Evolutionary conservation across 2,797 vertebrate species (phyloP).

Genomic region (Schizothorax lantsangensis): DNA sequence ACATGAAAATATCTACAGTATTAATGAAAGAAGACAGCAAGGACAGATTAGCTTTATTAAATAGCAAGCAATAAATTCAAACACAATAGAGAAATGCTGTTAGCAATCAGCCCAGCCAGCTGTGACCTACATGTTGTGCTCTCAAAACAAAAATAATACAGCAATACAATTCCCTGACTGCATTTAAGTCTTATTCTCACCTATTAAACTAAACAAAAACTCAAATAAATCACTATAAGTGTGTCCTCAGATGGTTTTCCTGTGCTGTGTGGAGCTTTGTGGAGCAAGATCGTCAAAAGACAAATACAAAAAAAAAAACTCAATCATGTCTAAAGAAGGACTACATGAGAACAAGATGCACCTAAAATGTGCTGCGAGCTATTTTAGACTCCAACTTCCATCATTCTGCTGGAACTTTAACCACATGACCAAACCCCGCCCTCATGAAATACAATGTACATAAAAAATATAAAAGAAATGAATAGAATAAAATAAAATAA

Average conservation of each 20-base stretch:
- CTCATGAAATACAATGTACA: not conserved
- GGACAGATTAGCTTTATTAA: not conserved
- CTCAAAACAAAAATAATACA: slow-evolving; percentile 12
- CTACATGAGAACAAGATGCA: not conserved
- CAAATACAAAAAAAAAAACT: not conserved
- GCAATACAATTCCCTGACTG: slow-evolving; percentile 15
- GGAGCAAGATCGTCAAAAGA: slow-evolving; percentile 2
- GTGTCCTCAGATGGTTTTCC: not conserved
- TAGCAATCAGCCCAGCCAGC: not conserved
- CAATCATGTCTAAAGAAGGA: slow-evolving; percentile 6
- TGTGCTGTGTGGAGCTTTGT: no score
- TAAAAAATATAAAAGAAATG: not conserved
- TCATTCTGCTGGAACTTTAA: not conserved
- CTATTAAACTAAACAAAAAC: slow-evolving; percentile 8
- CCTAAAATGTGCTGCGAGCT: not conserved
- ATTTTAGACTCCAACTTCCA: not conserved
- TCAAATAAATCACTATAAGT: slow-evolving; percentile 2
- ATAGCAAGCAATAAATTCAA: slow-evolving; percentile 6
- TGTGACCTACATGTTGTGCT: slow-evolving; percentile 23
- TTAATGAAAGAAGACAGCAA: slow-evolving; percentile 8
- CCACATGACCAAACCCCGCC: not conserved
- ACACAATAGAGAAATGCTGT: slow-evolving; percentile 6
- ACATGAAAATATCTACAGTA: not conserved
- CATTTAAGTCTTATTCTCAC: slow-evolving; percentile 32
- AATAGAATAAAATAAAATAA: not conserved